These are phyloP conservation scores for Podiceps cristatus DNA, from an alignment of 2,113 vertebrate genomes.

Conservation along the genomic window DNA sequence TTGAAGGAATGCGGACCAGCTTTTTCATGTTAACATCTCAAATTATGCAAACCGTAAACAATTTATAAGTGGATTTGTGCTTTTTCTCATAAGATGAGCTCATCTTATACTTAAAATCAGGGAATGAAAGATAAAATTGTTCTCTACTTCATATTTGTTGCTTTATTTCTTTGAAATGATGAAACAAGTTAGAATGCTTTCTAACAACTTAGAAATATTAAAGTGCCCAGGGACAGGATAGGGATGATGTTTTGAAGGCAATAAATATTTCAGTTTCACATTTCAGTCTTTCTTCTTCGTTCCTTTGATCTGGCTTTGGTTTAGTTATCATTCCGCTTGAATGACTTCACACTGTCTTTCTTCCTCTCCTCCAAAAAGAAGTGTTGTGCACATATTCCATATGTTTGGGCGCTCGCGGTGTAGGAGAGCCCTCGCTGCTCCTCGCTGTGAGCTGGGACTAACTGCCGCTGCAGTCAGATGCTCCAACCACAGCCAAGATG, in stretches of 20 bases:
- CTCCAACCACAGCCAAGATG: background rate
- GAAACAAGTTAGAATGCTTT: conserved; percentile 75
- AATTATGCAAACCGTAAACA: conserved; percentile 41
- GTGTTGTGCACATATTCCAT: conserved; percentile 45
- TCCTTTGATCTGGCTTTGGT: conserved; percentile 92
- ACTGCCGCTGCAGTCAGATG: background rate
- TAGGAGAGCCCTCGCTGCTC: background rate
- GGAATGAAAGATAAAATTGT: conserved; percentile 35
- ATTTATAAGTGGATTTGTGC: conserved; percentile 16
- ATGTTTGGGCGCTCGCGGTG: background rate
- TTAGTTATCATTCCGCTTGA: conserved; percentile 89
- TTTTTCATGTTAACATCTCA: conserved; percentile 37
- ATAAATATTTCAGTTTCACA: conserved; percentile 93
- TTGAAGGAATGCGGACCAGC: conserved; percentile 25
- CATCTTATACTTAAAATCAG: conserved; percentile 52
- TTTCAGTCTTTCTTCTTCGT: conserved; percentile 85
- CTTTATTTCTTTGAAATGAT: conserved; percentile 69
- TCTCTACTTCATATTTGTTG: conserved; percentile 46
- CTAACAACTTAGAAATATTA: conserved; percentile 73
- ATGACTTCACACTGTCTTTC: conserved; percentile 84
- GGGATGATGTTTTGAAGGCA: conserved; percentile 85
- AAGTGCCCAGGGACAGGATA: conserved; percentile 78
- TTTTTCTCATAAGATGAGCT: conserved; percentile 4
- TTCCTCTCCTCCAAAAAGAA: conserved; percentile 69
- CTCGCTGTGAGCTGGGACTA: background rate